Evolutionary conservation across 2,113 vertebrate genomes (phyloP).

Genomic region (Peromyscus leucopus): DNA sequence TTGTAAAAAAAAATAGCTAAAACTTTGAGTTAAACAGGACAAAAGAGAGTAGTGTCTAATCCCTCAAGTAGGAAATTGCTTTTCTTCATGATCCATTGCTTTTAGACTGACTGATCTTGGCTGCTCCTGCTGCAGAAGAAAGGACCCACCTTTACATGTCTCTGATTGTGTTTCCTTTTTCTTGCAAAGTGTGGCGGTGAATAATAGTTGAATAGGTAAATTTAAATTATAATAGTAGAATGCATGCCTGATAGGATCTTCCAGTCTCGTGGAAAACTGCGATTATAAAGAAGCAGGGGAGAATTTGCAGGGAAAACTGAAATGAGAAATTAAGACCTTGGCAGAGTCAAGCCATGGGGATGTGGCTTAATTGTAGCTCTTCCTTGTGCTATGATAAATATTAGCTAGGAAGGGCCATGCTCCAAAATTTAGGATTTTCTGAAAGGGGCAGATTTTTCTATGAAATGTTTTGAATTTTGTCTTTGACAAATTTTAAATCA

Average conservation of each 20-base stretch:
- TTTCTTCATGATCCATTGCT: constrained; percentile 90
- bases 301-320: constrained; percentile 76
- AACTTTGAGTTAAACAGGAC: constrained; percentile 88
- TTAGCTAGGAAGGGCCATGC: constrained; percentile 42
- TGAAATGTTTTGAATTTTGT: constrained; percentile 5
- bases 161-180: constrained; percentile 69
- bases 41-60: constrained; percentile 88
- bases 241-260: constrained; percentile 72
- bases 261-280: constrained; percentile 73
- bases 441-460: constrained; percentile 37
- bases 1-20: constrained; percentile 77
- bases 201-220: constrained; percentile 81
- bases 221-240: constrained; percentile 68
- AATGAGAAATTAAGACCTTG: constrained; percentile 80
- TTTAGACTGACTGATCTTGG: constrained; percentile 83
- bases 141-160: constrained; percentile 75
- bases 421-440: constrained; percentile 67
- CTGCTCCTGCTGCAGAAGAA: constrained; percentile 79
- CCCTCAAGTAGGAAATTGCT: constrained; percentile 89
- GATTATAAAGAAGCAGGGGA: constrained; percentile 62
- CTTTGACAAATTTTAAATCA: constrained; percentile 63
- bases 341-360: constrained; percentile 48
- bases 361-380: constrained; percentile 40
- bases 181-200: constrained; percentile 68
- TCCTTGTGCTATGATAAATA: not conserved